phyloP scores from a whole-genome alignment of 92 coral and sea anemone genomes.

The Epizoanthus ramosus region DNA sequence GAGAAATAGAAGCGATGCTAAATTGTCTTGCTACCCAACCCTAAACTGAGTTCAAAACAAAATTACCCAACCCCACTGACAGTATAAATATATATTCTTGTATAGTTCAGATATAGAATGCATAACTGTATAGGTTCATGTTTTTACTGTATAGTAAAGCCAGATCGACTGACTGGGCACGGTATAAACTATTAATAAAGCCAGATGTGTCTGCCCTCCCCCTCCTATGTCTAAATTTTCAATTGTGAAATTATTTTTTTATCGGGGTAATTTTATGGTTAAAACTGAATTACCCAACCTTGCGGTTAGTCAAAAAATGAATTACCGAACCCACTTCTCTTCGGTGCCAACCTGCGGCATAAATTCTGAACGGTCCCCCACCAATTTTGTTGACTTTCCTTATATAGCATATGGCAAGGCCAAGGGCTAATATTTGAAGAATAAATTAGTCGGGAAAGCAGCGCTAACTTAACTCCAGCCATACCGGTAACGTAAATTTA shows the following conservation, averaged over 20 bases:
- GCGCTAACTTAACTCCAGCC: too few species aligned
- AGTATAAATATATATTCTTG: too few species aligned
- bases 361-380: slow-evolving; percentile 21
- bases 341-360: slow-evolving; percentile 23
- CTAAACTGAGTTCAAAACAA: neutral
- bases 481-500: too few species aligned
- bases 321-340: slow-evolving; percentile 3
- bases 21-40: slow-evolving; percentile 21
- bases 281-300: slow-evolving; percentile 19
- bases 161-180: neutral
- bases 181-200: neutral
- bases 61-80: slow-evolving; percentile 16
- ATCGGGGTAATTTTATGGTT: neutral
- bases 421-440: too few species aligned
- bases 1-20: slow-evolving; percentile 18
- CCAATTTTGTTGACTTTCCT: too few species aligned
- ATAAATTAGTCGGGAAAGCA: too few species aligned
- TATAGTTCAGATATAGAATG: too few species aligned
- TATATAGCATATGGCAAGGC: too few species aligned
- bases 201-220: too few species aligned
- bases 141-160: too few species aligned
- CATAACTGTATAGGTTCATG: too few species aligned
- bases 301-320: neutral
- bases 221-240: slow-evolving; percentile 21
- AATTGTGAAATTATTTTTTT: slow-evolving; percentile 15